Evolutionary conservation across 2,888 invertebrate species (phyloP).

Genomic region (Ochlodes sylvanus): DNA sequence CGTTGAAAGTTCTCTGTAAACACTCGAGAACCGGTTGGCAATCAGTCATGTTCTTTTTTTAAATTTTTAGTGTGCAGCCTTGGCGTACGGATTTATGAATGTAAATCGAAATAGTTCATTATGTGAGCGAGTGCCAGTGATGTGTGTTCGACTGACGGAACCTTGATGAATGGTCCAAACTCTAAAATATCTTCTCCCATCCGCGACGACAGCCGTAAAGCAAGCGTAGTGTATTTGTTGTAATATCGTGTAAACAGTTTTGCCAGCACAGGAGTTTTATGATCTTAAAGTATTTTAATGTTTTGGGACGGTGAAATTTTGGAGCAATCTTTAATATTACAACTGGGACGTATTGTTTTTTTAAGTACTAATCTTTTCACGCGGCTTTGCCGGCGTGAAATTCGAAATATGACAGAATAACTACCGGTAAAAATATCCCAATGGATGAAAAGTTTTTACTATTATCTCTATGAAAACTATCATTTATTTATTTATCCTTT

Average conservation of each 20-base stretch:
- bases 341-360: no score
- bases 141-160: slow-evolving; percentile 12
- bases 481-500: no score
- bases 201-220: slow-evolving; percentile 20
- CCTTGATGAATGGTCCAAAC: slow-evolving; percentile 21
- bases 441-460: no score
- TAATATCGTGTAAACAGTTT: slow-evolving; percentile 4
- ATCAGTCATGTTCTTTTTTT: slow-evolving; percentile 23
- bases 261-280: slow-evolving; percentile 9
- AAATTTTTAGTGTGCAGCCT: slow-evolving; percentile 15
- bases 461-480: no score
- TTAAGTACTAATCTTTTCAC: no score
- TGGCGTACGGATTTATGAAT: slow-evolving; percentile 20
- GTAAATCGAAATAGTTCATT: slow-evolving; percentile 23
- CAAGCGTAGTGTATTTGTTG: slow-evolving; percentile 9
- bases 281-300: slow-evolving; percentile 15
- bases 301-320: neutral
- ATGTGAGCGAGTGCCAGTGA: neutral
- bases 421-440: no score
- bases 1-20: slow-evolving; percentile 14
- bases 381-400: no score
- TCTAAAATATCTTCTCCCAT: slow-evolving; percentile 16
- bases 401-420: no score
- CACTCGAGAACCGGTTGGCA: neutral
- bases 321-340: neutral